Conservation (phyloP, 1,140 invertebrate species). For the Danaus plexippus region DNA sequence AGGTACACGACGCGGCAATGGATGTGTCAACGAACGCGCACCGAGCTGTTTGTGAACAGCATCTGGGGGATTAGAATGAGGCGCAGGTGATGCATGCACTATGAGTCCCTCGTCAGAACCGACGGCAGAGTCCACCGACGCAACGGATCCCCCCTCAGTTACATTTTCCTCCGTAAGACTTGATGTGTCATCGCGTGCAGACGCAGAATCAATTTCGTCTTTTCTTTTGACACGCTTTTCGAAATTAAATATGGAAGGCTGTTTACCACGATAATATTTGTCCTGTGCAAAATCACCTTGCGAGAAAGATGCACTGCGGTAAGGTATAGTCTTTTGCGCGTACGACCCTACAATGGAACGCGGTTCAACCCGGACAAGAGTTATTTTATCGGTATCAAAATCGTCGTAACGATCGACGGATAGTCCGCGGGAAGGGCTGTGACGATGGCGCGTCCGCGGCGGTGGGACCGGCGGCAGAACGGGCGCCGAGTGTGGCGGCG, state of each 20-base stretch:
- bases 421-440: conserved; percentile 47
- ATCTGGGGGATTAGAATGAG: conserved; percentile 58
- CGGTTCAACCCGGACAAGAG: conserved; percentile 71
- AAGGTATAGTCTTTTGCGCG: conserved; percentile 75
- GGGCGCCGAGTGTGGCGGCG: conserved; percentile 48
- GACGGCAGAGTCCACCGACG: conserved; percentile 75
- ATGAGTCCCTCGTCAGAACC: conserved; percentile 73
- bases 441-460: conserved; percentile 46
- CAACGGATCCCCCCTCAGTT: conserved; percentile 67
- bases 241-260: conserved; percentile 59
- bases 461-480: conserved; percentile 57
- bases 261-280: conserved; percentile 60
- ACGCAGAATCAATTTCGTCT: conserved; percentile 30
- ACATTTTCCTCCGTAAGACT: conserved; percentile 50
- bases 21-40: conserved; percentile 68
- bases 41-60: conserved; percentile 56
- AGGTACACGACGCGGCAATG: conserved; percentile 62
- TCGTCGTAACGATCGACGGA: conserved; percentile 57
- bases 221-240: conserved; percentile 45
- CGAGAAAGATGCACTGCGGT: conserved; percentile 86
- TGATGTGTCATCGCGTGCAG: conserved; percentile 22
- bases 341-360: conserved; percentile 73
- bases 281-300: conserved; percentile 80
- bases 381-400: conserved; percentile 61
- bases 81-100: conserved; percentile 58